Conservation (phyloP, 2,797 vertebrate genomes). For the Lepilemur septentrionalis region DNA sequence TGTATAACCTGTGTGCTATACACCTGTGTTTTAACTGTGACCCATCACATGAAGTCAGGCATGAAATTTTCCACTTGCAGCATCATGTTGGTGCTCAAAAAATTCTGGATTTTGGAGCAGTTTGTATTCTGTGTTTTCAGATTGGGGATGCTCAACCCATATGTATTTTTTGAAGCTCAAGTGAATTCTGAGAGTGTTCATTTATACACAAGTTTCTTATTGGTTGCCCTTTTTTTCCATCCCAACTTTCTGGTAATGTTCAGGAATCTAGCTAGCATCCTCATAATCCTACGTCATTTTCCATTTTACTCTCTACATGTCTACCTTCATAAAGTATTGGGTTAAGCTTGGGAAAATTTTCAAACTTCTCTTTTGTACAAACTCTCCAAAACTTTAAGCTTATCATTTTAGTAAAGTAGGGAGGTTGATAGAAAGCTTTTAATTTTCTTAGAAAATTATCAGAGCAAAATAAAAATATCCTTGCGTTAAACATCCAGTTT, state of each 20-base stretch:
- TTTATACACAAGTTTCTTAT: not conserved
- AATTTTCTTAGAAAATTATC: conserved; percentile 27
- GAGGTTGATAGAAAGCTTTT: not conserved
- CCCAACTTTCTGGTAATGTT: not conserved
- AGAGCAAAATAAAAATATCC: not conserved
- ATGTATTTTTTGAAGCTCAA: not conserved
- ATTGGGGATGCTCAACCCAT: not conserved
- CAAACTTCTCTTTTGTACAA: not conserved
- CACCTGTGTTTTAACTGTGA: not conserved
- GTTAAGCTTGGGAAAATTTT: not conserved
- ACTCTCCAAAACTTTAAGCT: not conserved
- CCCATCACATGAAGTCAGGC: not conserved
- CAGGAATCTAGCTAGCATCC: not conserved
- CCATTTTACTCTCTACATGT: not conserved
- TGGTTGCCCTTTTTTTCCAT: not conserved
- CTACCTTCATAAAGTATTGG: not conserved
- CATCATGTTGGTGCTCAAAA: not conserved
- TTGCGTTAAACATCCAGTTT: not conserved
- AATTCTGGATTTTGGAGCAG: not conserved
- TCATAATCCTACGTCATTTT: not conserved
- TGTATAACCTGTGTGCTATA: not conserved
- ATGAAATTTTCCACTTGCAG: not conserved
- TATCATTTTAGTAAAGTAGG: not conserved
- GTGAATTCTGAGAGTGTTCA: not conserved
- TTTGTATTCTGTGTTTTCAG: not conserved